Conservation (phyloP, 2,797 vertebrate genomes). For the Galaxias olidus region DNA sequence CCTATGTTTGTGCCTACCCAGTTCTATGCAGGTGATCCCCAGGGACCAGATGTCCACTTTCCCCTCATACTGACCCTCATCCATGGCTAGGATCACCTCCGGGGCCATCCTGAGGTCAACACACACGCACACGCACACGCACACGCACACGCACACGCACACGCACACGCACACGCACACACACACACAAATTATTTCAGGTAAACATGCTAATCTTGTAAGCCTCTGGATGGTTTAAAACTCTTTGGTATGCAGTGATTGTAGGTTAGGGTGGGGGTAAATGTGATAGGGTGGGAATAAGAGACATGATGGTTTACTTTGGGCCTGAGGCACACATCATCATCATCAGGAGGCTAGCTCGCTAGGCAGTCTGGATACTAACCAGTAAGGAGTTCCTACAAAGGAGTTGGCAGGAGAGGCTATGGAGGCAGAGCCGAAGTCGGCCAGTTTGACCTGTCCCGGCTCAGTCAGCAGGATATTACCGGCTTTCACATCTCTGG, state of each 20-base stretch:
- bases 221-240: conserved; percentile 63
- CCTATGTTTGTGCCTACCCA: conserved; percentile 78
- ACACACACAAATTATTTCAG: background rate
- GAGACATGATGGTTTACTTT: conserved; percentile 15
- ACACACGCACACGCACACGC: conserved; percentile 50
- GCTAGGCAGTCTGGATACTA: conserved; percentile 49
- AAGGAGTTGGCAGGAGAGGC: conserved; percentile 98
- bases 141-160: conserved; percentile 20
- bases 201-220: conserved; percentile 53
- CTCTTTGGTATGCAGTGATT: conserved; percentile 56
- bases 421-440: conserved; percentile 98
- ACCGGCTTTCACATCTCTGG: conserved; percentile 98
- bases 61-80: conserved; percentile 96
- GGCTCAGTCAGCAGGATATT: conserved; percentile 98
- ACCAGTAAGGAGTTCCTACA: conserved; percentile 99
- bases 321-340: background rate
- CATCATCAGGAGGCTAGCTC: background rate
- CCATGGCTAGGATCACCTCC: conserved; percentile 98
- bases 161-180: conserved; percentile 27
- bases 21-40: conserved; percentile 96
- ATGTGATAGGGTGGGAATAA: background rate
- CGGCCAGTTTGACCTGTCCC: conserved; percentile 96
- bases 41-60: conserved; percentile 97
- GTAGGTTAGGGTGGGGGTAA: conserved; percentile 44
- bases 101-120: conserved; percentile 90